Evolutionary conservation across 2,113 vertebrate genomes (phyloP).

Genomic region (Pituophis catenifer): DNA sequence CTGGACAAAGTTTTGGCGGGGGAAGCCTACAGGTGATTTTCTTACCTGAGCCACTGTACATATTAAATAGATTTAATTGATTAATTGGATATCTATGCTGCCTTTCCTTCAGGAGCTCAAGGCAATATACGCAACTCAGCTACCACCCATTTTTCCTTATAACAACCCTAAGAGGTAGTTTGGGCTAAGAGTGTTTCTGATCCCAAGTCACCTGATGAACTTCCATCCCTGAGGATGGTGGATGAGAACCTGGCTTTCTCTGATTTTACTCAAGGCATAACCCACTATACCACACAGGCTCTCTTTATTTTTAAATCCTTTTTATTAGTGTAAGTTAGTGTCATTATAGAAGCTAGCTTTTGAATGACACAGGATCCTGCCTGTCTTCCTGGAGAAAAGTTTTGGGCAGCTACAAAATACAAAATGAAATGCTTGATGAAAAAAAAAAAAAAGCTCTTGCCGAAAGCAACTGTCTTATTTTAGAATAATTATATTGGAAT

Average conservation of each 20-base stretch:
- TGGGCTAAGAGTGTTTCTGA: neutral
- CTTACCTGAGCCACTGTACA: neutral
- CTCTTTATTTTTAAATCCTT: neutral
- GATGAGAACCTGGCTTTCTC: neutral
- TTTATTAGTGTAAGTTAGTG: neutral
- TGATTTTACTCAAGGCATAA: neutral
- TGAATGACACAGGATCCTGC: neutral
- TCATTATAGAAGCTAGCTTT: neutral
- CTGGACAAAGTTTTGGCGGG: neutral
- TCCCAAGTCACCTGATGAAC: neutral
- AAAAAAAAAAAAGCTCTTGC: neutral
- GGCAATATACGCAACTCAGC: neutral
- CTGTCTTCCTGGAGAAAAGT: neutral
- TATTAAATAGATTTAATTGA: neutral
- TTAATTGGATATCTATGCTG: neutral
- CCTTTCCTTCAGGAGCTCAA: neutral
- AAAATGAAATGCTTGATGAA: neutral
- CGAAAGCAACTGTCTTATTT: neutral
- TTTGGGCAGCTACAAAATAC: too few relatives aligned
- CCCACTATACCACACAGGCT: neutral
- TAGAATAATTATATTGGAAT: neutral
- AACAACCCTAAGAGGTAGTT: neutral
- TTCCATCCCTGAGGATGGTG: neutral
- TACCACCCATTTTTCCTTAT: neutral
- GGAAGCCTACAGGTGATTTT: neutral